Conservation (phyloP, 2,888 invertebrate species). For the Thymelicus sylvestris region DNA sequence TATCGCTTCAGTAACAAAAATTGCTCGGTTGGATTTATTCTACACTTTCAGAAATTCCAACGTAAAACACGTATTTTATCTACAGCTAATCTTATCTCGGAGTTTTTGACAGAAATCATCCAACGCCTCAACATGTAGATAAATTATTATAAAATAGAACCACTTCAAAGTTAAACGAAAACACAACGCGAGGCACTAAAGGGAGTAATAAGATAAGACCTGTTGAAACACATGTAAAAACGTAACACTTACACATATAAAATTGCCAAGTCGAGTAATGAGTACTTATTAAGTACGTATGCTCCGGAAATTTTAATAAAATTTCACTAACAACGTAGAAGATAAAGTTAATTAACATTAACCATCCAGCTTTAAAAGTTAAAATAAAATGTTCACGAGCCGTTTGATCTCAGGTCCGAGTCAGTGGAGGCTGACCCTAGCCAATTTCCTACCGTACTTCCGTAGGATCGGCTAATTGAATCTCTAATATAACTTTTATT, state of each 20-base stretch:
- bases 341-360: background rate
- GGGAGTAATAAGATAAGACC: background rate
- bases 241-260: background rate
- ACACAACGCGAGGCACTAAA: constrained; percentile 5
- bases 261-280: background rate
- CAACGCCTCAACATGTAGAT: constrained; percentile 30
- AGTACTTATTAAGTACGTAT: too few relatives aligned
- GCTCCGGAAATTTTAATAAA: background rate
- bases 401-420: constrained; percentile 12
- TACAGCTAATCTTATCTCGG: constrained; percentile 40
- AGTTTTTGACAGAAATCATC: constrained; percentile 34
- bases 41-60: background rate
- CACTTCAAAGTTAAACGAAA: constrained; percentile 4
- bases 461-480: constrained; percentile 55
- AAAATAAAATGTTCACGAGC: constrained; percentile 3
- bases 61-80: constrained; percentile 47
- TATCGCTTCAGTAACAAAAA: background rate
- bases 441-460: constrained; percentile 45
- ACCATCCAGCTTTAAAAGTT: background rate
- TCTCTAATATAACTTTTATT: constrained; percentile 60
- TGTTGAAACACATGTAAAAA: background rate
- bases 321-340: background rate
- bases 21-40: background rate
- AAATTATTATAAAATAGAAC: constrained; percentile 14
- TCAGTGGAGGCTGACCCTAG: constrained; percentile 41